Percentiles rank a stretch among this genome's conserved stretches.
These are phyloP conservation scores for Acromyrmex heyeri DNA, from an alignment of 1,140 invertebrate species.

Conservation along the genomic window DNA sequence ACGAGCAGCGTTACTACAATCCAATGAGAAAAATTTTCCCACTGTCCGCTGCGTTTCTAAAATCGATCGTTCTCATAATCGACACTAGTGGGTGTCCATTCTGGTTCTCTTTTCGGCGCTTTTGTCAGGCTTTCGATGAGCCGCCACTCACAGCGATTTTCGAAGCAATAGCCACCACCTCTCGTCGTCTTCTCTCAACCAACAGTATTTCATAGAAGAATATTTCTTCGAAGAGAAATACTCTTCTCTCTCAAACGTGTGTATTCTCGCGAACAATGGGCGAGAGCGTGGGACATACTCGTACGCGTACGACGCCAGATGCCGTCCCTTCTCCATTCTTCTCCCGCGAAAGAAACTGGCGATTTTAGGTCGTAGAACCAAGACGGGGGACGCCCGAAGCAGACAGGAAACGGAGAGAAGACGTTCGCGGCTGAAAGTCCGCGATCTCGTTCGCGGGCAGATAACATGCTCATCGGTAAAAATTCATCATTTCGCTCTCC, in stretches of 20 bases:
- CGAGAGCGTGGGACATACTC: conserved; percentile 78
- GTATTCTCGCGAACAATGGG: conserved; percentile 77
- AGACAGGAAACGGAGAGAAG: conserved; percentile 17
- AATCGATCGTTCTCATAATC: conserved; percentile 28
- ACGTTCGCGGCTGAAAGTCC: conserved; percentile 7
- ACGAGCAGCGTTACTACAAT: conserved; percentile 1
- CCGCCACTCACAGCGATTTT: conserved; percentile 17
- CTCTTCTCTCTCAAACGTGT: conserved; percentile 58
- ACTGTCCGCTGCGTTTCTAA: neutral
- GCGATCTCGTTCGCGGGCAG: neutral
- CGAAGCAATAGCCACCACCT: conserved; percentile 5
- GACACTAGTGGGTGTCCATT: conserved; percentile 4
- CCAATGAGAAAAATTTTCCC: conserved; percentile 20
- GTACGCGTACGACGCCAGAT: conserved; percentile 71
- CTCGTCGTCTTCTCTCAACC: neutral
- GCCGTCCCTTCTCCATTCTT: conserved; percentile 61
- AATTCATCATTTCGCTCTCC: neutral
- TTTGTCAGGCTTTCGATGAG: conserved; percentile 9
- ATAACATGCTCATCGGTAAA: neutral
- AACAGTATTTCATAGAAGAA: conserved; percentile 54
- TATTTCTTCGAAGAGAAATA: conserved; percentile 64
- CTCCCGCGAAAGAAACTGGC: conserved; percentile 49
- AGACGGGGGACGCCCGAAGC: conserved; percentile 20
- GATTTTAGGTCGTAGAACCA: conserved; percentile 58
- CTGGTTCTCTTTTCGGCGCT: neutral